Conservation (phyloP, 2,797 vertebrate genomes). For the Coracias cyanogaster region DNA sequence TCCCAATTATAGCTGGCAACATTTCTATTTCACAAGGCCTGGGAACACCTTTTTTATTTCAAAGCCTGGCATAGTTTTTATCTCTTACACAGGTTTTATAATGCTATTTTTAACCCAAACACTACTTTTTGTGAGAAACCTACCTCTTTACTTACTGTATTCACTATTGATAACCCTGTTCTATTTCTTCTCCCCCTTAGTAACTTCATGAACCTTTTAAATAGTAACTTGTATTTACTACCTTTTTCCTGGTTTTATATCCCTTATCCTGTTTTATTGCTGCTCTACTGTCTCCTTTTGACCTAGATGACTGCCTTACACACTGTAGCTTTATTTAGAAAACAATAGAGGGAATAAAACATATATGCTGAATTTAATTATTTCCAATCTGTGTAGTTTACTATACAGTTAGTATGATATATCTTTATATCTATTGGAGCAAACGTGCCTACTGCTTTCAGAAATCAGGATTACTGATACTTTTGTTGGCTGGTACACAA, state of each 20-base stretch:
- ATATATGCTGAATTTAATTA: not conserved
- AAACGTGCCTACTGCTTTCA: not conserved
- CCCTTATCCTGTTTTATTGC: not conserved
- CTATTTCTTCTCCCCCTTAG: not conserved
- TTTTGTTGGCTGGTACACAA: not conserved
- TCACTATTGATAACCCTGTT: not conserved
- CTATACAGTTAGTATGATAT: not conserved
- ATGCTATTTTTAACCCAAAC: not conserved
- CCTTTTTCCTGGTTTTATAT: not conserved
- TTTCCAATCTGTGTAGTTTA: not conserved
- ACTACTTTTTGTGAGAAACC: not conserved
- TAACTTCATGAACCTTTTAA: not conserved
- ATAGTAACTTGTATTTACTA: slow-evolving; percentile 8
- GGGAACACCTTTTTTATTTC: not conserved
- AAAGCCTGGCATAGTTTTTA: not conserved
- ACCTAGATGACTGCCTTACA: not conserved
- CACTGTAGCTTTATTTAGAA: not conserved
- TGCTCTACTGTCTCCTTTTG: not conserved
- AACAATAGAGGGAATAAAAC: not conserved
- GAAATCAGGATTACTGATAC: not conserved
- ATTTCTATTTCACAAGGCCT: not conserved
- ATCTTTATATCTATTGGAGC: not conserved
- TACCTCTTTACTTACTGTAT: not conserved
- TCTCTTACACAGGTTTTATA: not conserved
- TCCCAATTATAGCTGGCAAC: not conserved